Evolutionary conservation across 2,888 invertebrate species (phyloP).

Genomic region (Phortica okadai): DNA sequence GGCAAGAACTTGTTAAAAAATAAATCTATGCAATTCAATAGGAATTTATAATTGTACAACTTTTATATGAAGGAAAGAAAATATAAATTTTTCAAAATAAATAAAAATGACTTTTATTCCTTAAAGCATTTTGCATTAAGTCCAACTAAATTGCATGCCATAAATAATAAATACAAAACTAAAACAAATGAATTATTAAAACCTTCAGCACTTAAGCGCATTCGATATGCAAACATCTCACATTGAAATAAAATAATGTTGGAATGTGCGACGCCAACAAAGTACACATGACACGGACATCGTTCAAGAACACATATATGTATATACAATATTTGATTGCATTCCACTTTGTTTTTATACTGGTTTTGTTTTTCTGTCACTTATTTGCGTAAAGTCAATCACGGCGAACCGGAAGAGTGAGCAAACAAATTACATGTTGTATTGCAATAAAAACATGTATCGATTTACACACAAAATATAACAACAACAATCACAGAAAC

Average conservation of each 20-base stretch:
- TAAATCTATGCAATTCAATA: too few species aligned
- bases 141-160: not conserved
- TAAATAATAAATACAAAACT: not conserved
- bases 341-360: not conserved
- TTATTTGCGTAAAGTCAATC: not conserved
- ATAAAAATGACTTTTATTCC: too few species aligned
- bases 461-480: slow-evolving; percentile 9
- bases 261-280: too few species aligned
- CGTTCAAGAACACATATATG: too few species aligned
- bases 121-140: not conserved
- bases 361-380: not conserved
- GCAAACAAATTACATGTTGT: slow-evolving; percentile 23
- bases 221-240: too few species aligned
- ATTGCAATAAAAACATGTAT: slow-evolving; percentile 12
- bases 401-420: not conserved
- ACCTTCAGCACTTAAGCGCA: not conserved
- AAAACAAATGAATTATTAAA: not conserved
- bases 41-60: too few species aligned
- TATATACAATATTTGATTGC: not conserved
- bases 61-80: too few species aligned
- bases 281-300: too few species aligned
- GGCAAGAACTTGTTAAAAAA: too few species aligned
- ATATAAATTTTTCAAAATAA: too few species aligned
- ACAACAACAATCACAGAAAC: slow-evolving; percentile 21
- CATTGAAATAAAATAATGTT: too few species aligned